Evolutionary conservation across 2,113 vertebrate species (phyloP).

Genomic region (Coreoperca whiteheadi): DNA sequence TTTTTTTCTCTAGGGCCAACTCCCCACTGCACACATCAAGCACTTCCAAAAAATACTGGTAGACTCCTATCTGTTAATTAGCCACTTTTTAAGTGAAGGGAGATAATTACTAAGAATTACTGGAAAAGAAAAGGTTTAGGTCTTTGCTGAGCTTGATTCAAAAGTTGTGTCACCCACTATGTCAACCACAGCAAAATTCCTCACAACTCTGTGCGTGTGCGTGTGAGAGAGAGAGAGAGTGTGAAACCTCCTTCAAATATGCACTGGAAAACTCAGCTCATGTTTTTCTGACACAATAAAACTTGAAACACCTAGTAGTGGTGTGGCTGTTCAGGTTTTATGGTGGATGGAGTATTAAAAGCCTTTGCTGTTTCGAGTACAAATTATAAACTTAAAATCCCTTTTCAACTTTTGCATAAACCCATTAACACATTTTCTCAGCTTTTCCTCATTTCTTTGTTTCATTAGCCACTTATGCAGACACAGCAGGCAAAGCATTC

Average conservation of each 20-base stretch:
- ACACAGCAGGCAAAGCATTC: not conserved
- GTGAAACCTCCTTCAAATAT: not conserved
- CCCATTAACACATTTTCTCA: not conserved
- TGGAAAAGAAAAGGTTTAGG: not conserved
- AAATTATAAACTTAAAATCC: not conserved
- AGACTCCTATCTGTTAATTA: not conserved
- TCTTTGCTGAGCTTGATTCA: not conserved
- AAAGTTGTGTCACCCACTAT: constrained; percentile 3
- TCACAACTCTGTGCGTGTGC: not conserved
- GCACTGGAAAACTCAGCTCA: constrained; percentile 36
- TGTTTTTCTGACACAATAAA: constrained; percentile 27
- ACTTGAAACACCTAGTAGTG: not conserved
- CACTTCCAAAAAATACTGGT: not conserved
- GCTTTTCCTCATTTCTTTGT: not conserved
- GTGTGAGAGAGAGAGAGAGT: not conserved
- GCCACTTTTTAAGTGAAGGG: not conserved
- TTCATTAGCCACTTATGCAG: not conserved
- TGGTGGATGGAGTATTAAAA: not conserved
- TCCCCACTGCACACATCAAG: not conserved
- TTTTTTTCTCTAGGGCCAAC: not conserved
- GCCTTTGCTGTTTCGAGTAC: not conserved
- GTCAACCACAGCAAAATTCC: constrained; percentile 4
- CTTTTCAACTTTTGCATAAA: not conserved
- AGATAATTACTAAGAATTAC: not conserved
- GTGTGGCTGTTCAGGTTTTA: not conserved